phyloP scores from a whole-genome alignment of 1,140 invertebrate genomes.

The Pemphigus obesinymphae region DNA sequence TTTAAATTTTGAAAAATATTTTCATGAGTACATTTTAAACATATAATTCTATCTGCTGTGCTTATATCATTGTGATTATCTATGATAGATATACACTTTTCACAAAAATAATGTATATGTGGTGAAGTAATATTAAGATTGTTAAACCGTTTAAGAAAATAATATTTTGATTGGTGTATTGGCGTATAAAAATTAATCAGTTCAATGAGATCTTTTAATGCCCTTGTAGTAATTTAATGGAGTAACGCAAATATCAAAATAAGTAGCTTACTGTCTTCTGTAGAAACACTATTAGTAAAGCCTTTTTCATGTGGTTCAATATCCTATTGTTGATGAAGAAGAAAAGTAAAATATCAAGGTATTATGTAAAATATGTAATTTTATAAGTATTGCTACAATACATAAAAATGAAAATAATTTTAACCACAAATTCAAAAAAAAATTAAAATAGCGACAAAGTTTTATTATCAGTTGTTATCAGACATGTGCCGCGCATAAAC shows the following conservation, averaged over 20 bases:
- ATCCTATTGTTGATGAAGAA: too few species aligned
- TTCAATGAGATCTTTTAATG: background rate
- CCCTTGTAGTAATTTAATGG: background rate
- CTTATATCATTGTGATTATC: background rate
- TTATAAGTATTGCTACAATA: too few species aligned
- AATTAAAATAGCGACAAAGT: too few species aligned
- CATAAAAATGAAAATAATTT: too few species aligned
- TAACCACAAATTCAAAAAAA: too few species aligned
- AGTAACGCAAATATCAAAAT: background rate
- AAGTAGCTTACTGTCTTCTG: background rate
- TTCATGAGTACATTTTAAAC: background rate
- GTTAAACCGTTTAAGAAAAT: background rate
- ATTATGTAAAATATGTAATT: too few species aligned
- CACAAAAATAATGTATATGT: background rate
- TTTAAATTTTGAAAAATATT: background rate
- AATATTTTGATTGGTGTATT: background rate
- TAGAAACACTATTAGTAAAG: too few species aligned
- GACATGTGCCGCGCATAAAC: too few species aligned
- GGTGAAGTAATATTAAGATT: background rate
- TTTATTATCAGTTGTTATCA: too few species aligned
- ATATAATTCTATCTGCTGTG: background rate
- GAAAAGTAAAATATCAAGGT: too few species aligned
- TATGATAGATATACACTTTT: background rate
- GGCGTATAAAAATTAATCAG: background rate
- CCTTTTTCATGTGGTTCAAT: too few species aligned